Evolutionary conservation across 2,113 vertebrate genomes (phyloP).

Genomic region (Cyphomyrus plagiostoma): DNA sequence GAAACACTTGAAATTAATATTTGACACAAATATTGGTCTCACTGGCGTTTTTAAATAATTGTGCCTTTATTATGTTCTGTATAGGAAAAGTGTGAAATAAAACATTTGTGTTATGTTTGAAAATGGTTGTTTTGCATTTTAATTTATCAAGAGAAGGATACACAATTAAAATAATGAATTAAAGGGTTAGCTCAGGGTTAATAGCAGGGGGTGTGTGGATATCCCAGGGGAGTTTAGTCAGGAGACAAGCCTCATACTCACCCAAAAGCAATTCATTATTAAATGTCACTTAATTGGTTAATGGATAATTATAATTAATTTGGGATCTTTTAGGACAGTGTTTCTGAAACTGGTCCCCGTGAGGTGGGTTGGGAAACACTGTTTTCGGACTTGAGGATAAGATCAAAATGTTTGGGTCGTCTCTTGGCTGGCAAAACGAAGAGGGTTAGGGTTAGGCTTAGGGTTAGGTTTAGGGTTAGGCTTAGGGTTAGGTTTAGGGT

Average conservation of each 20-base stretch:
- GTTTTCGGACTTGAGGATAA: background rate
- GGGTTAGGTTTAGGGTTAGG: no score
- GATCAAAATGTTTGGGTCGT: background rate
- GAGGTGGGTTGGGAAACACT: background rate
- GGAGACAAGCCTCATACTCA: background rate
- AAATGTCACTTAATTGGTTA: background rate
- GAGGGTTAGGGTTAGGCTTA: background rate
- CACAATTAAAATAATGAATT: background rate
- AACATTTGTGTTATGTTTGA: background rate
- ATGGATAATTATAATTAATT: background rate
- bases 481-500: no score
- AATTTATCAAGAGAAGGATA: background rate
- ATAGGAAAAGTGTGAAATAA: background rate
- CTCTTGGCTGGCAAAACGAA: background rate
- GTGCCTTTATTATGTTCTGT: background rate
- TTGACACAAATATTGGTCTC: background rate
- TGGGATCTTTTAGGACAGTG: background rate
- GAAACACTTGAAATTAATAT: background rate
- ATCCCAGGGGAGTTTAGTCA: background rate
- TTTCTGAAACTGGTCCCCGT: background rate
- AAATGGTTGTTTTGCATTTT: background rate
- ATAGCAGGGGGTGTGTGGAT: background rate
- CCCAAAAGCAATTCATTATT: background rate
- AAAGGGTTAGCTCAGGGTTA: background rate
- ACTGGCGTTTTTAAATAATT: background rate